Evolutionary conservation across 2,888 invertebrate species (phyloP), one percentile per base, ranked within the genome.

Genomic region (Melieria omissa): DNA sequence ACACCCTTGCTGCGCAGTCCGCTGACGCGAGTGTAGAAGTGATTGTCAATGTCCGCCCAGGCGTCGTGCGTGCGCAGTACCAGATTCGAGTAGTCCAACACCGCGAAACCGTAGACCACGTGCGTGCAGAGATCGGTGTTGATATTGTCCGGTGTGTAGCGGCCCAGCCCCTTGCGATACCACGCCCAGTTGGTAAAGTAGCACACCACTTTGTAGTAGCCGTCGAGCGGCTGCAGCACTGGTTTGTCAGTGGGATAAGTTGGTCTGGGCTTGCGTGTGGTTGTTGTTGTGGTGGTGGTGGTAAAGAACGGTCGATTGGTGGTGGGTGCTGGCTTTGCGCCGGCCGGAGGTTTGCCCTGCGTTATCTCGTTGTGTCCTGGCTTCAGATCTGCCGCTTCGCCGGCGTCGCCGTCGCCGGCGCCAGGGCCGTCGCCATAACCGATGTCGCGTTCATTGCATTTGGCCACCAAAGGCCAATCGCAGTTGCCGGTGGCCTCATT

Each of bases 131-230:
- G 89, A 73, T 92, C 91, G 1, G 95, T 91, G 81, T 96, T 93
- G 65, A 96, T 95, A 81, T 96, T 91, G 81, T 95, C 95, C 0
- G 96, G 96, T 0, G 92, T 89, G 80, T 93, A 97, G 82, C 94
- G 94, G 57, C 95, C 96, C 49, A 90, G 83, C 0, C 95, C 95
- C 79, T 91, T 91, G 44, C 95, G 89, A 82, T 95, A 96, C 95
- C 96, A 96, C 0, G 96, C 95, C 96, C 96, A 97, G 83, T 96
- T 96, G 0, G 96, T 96, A 86, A 95, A 96, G 86, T 96, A 96
- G 82, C 96, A 96, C 0, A 96, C 93, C 0, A 96, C 90, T 86
- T 95, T 95, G 84, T 91, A 95, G 73, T 91, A 89, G 16, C 93
- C 94, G 83, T 89, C 87, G 74, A 91, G 84, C 63, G 88, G 90